phyloP scores from a whole-genome alignment of 1,140 invertebrate genomes.

The Bilobella aurantiaca region DNA sequence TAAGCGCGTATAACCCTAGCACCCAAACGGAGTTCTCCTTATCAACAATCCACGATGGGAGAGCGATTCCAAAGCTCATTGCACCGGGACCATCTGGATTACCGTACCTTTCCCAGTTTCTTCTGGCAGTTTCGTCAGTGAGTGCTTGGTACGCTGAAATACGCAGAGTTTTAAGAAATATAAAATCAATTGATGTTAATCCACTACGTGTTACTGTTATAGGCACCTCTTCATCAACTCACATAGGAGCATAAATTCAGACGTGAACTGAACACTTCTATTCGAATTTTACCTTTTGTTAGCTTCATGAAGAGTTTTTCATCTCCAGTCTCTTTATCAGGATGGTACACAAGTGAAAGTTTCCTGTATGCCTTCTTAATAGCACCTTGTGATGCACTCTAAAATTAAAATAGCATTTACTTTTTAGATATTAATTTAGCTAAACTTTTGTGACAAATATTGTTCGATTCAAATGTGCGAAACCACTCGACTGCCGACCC shows the following conservation, averaged over 20 bases:
- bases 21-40: slow-evolving; percentile 98
- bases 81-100: slow-evolving; percentile 98
- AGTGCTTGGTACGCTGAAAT: slow-evolving; percentile 58
- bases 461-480: too few relatives aligned
- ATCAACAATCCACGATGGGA: slow-evolving; percentile 99
- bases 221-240: too few relatives aligned
- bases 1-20: slow-evolving; percentile 82
- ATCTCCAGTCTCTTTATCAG: slow-evolving; percentile 94
- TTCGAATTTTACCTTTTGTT: slow-evolving; percentile 83
- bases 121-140: slow-evolving; percentile 90
- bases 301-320: slow-evolving; percentile 95
- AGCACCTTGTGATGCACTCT: slow-evolving; percentile 71
- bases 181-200: too few relatives aligned
- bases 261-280: too few relatives aligned
- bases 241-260: too few relatives aligned
- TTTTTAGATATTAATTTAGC: background rate
- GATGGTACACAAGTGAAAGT: slow-evolving; percentile 86
- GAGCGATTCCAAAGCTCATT: slow-evolving; percentile 96
- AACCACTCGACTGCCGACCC: background rate
- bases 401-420: slow-evolving; percentile 33
- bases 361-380: slow-evolving; percentile 94
- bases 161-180: too few relatives aligned
- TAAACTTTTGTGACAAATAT: too few relatives aligned
- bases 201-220: too few relatives aligned
- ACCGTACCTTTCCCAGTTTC: slow-evolving; percentile 98